These are phyloP conservation scores for Yponomeuta malinellus DNA, from an alignment of 2,888 invertebrate species.

Conservation along the genomic window DNA sequence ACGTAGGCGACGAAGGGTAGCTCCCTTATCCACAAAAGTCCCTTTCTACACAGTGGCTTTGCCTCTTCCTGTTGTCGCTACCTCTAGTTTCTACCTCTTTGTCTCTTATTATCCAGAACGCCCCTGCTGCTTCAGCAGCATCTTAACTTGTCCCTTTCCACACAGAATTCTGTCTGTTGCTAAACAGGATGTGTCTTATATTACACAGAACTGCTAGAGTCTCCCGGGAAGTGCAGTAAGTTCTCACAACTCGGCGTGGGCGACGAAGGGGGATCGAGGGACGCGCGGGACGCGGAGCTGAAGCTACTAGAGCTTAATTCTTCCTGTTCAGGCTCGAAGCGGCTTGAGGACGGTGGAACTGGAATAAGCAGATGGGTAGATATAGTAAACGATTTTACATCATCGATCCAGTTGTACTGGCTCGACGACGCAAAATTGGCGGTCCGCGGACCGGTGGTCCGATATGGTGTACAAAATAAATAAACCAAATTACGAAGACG, in stretches of 20 bases:
- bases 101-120: not conserved
- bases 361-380: not conserved
- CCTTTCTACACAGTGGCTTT: not conserved
- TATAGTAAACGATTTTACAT: not conserved
- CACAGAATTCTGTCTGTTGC: no score
- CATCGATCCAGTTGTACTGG: no score
- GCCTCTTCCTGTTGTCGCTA: not conserved
- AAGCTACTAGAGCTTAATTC: constrained; percentile 90
- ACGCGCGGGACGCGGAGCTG: constrained; percentile 87
- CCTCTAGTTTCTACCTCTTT: not conserved
- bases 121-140: not conserved
- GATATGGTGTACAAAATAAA: no score
- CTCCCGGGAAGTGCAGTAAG: constrained; percentile 86
- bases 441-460: no score
- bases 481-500: no score
- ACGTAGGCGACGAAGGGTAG: no score
- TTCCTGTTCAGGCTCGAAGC: constrained; percentile 81
- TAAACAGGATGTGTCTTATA: no score
- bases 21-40: no score
- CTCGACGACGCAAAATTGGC: no score
- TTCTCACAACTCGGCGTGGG: constrained; percentile 87
- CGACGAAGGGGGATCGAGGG: constrained; percentile 81
- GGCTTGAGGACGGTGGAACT: constrained; percentile 47
- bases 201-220: constrained; percentile 69
- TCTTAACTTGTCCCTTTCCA: not conserved